Percentiles rank a stretch among this genome's conserved stretches.
Conservation (phyloP, 2,113 vertebrate genomes). For the Nothobranchius furzeri region DNA sequence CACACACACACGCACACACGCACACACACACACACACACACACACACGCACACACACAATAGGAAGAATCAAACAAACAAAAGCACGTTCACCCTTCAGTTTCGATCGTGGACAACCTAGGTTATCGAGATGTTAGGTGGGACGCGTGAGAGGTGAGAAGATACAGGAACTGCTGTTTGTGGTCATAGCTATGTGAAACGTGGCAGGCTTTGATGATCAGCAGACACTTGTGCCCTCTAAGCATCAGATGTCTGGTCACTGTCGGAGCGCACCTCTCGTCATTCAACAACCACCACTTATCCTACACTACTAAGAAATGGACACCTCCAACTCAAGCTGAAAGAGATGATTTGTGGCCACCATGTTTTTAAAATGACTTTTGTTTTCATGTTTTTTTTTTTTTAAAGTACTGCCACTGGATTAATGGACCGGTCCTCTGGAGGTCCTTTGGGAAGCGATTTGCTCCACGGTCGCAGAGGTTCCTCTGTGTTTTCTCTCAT, state of each 20-base stretch:
- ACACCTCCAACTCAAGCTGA: slow-evolving; percentile 62
- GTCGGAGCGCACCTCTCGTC: slow-evolving; percentile 15
- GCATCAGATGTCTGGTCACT: slow-evolving; percentile 18
- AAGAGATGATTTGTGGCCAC: slow-evolving; percentile 62
- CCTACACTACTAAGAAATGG: slow-evolving; percentile 50
- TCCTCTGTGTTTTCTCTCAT: slow-evolving; percentile 52
- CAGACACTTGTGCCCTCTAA: slow-evolving; percentile 36
- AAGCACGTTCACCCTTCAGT: slow-evolving; percentile 44
- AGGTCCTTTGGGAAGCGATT: slow-evolving; percentile 52
- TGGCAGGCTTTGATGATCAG: slow-evolving; percentile 29
- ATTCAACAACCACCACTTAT: slow-evolving; percentile 42
- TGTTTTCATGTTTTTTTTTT: slow-evolving; percentile 42
- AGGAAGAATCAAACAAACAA: slow-evolving; percentile 5
- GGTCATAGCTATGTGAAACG: slow-evolving; percentile 27
- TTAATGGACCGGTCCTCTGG: slow-evolving; percentile 64
- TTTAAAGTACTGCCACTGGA: slow-evolving; percentile 78
- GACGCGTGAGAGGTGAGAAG: slow-evolving; percentile 19
- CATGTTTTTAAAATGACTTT: slow-evolving; percentile 60
- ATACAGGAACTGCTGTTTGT: slow-evolving; percentile 41
- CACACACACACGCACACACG: background rate
- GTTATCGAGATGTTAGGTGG: slow-evolving; percentile 26
- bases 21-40: background rate
- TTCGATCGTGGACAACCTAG: slow-evolving; percentile 51
- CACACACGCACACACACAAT: background rate
- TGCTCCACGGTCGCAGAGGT: slow-evolving; percentile 45